Percentiles rank a stretch among this genome's conserved stretches.
Conservation (phyloP, 1,140 invertebrate genomes). For the Drosophila varians region DNA sequence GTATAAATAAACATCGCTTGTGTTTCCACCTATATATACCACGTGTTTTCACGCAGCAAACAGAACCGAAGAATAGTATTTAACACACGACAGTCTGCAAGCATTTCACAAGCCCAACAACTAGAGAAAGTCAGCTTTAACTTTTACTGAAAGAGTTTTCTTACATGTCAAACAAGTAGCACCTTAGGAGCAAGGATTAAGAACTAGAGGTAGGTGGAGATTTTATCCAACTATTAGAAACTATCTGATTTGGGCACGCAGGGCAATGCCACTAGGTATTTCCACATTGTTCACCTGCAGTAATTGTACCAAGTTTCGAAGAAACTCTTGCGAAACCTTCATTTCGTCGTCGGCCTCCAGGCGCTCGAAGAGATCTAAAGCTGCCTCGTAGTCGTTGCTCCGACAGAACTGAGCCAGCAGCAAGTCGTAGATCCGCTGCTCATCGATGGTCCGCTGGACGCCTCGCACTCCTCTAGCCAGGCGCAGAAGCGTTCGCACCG, state of each 20-base stretch:
- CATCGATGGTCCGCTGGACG: conserved; percentile 63
- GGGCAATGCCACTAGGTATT: conserved; percentile 71
- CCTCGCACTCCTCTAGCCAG: conserved; percentile 73
- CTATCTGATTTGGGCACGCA: conserved; percentile 74
- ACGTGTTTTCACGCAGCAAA: conserved; percentile 7
- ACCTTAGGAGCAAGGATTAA: neutral
- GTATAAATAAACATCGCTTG: conserved; percentile 68
- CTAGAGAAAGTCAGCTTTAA: neutral
- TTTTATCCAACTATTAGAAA: neutral
- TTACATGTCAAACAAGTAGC: neutral
- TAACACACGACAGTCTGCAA: too few relatives aligned
- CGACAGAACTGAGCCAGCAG: conserved; percentile 83
- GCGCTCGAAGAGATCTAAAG: conserved; percentile 76
- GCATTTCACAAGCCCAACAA: too few relatives aligned
- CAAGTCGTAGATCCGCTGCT: conserved; percentile 80
- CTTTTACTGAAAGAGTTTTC: neutral
- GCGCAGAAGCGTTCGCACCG: conserved; percentile 70
- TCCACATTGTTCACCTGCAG: conserved; percentile 71
- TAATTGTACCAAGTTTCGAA: conserved; percentile 72
- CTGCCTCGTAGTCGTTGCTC: conserved; percentile 78
- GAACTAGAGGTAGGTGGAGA: neutral
- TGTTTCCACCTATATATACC: conserved; percentile 34
- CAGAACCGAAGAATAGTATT: neutral
- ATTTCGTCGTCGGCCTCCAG: conserved; percentile 80
- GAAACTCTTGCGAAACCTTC: conserved; percentile 76